Evolutionary conservation across 1,140 invertebrate genomes (phyloP).

Genomic region (Prorops nasuta): DNA sequence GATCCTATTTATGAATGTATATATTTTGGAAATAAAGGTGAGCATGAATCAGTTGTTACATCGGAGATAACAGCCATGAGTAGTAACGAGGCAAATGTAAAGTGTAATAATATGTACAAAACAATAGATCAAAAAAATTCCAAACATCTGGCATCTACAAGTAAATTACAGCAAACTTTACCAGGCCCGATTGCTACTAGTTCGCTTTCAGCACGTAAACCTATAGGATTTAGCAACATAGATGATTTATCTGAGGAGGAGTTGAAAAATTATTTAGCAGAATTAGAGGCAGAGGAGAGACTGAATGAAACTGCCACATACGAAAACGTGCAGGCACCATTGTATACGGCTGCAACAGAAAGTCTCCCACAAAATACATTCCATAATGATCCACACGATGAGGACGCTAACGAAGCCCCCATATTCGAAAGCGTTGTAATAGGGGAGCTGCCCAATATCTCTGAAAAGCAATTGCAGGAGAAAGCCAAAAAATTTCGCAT

Average conservation of each 20-base stretch:
- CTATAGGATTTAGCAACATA: slow-evolving; percentile 45
- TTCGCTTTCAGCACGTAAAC: slow-evolving; percentile 8
- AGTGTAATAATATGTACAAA: too few relatives aligned
- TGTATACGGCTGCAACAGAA: not conserved
- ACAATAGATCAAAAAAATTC: too few relatives aligned
- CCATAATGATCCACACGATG: slow-evolving; percentile 24
- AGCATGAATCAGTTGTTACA: too few relatives aligned
- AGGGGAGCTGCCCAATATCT: slow-evolving; percentile 38
- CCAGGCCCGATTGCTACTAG: not conserved
- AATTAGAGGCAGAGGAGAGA: slow-evolving; percentile 56
- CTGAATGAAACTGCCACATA: slow-evolving; percentile 27
- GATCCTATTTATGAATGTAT: not conserved
- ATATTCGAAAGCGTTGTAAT: slow-evolving; percentile 45
- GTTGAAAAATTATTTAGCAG: slow-evolving; percentile 60
- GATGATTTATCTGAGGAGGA: slow-evolving; percentile 60
- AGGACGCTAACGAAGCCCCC: slow-evolving; percentile 45
- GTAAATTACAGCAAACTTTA: too few relatives aligned
- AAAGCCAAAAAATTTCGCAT: slow-evolving; percentile 45
- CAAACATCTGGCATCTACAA: too few relatives aligned
- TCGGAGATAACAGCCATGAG: too few relatives aligned
- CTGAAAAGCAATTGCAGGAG: slow-evolving; percentile 39
- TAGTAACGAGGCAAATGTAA: too few relatives aligned
- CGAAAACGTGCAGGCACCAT: slow-evolving; percentile 28
- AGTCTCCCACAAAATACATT: not conserved
- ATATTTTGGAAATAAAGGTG: not conserved